These are phyloP conservation scores for Erannis defoliaria DNA, from an alignment of 2,888 invertebrate genomes.

Conservation along the genomic window DNA sequence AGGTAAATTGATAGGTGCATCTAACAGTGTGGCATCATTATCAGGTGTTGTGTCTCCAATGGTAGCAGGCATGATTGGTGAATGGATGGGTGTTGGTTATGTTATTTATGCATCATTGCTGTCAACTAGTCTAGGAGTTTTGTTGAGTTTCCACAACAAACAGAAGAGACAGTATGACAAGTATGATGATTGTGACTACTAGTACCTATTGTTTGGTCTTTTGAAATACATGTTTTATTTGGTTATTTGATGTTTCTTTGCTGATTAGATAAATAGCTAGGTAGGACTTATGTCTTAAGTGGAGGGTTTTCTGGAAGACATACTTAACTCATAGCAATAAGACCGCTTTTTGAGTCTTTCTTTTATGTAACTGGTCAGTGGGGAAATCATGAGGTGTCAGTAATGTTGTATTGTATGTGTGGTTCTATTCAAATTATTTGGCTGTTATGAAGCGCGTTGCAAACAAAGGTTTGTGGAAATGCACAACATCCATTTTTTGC, in stretches of 20 bases:
- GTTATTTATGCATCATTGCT: conserved; percentile 77
- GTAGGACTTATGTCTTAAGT: neutral
- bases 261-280: neutral
- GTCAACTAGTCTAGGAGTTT: conserved; percentile 70
- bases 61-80: conserved; percentile 85
- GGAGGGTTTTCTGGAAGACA: too few species aligned
- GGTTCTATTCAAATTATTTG: too few species aligned
- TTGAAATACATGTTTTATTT: neutral
- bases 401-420: too few species aligned
- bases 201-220: neutral
- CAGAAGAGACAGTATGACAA: conserved; percentile 48
- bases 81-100: conserved; percentile 81
- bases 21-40: conserved; percentile 88
- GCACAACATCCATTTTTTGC: too few species aligned
- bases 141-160: conserved; percentile 71
- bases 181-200: conserved; percentile 46
- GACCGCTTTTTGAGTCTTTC: too few species aligned
- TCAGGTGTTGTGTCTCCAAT: conserved; percentile 88
- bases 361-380: too few species aligned
- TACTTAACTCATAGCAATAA: too few species aligned
- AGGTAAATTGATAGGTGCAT: conserved; percentile 89
- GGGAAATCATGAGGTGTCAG: too few species aligned
- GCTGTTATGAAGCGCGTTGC: too few species aligned
- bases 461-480: too few species aligned
- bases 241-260: neutral